Base-by-base conservation (phyloP, 2,113 vertebrate species). In the Toxotes chatareus region DNA sequence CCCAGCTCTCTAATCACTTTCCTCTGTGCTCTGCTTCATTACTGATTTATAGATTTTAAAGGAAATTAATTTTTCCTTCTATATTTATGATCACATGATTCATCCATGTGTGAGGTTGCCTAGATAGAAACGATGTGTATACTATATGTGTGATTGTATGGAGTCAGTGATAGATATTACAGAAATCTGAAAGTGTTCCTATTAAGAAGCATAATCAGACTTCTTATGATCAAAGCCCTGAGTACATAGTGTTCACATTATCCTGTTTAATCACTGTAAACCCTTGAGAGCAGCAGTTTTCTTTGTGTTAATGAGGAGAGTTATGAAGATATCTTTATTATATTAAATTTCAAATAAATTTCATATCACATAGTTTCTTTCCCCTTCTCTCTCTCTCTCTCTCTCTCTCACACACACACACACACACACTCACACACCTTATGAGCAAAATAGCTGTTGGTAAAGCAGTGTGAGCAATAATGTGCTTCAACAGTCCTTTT, bases 401-500 rank as follows among this genome's bases (percentile, higher is more conserved):
- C 53, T 42, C 9, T 38, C 23, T 5, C 7, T 7, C 9, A 2
- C 14, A 2, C 42, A 16, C 36, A 7, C 16, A 1, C 44, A 16
- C 38, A 10, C 38, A 55, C 10, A 3, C 16, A 3, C 44, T 13
- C 32, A 10, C 38, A 62, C 21, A 49, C 32, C 5, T 44, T 57
- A 5, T 53, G 59, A 56, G 60, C 49, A 71, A 73, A 75, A 74
- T 77, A 71, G 79, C 79, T 83, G 47, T 73, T 86, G 76, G 85
- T 84, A 73, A 73, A 75, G 23, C 77, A 73, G 42, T 82, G 51
- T 51, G 69, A 71, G 67, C 63, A 80, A 73, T 88, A 69, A 83
- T 81, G 44, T 76, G 83, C 86, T 81, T 80, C 80, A 76, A 69
- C 69, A 79, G 71, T 17, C 46, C 63, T 79, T 82, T 81, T 89